Conservation (phyloP, 1,140 invertebrate species). For the Drosophila saltans region DNA sequence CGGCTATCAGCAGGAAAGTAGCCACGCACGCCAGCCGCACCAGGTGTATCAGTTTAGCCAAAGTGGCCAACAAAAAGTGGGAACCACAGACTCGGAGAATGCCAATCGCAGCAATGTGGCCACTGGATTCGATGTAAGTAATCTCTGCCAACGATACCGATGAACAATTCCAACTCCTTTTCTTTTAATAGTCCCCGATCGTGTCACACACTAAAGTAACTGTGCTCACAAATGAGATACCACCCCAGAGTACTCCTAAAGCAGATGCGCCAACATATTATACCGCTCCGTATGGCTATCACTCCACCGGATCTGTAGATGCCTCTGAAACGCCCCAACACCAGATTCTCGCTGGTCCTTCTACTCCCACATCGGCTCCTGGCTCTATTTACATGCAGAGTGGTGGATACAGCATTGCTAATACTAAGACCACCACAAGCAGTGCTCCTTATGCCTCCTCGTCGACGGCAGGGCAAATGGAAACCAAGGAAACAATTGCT, state of each 20-base stretch:
- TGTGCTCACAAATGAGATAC: not conserved
- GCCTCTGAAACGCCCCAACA: conserved; percentile 7
- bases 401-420: conserved; percentile 64
- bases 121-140: conserved; percentile 78
- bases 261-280: conserved; percentile 61
- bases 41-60: conserved; percentile 74
- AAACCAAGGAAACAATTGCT: conserved; percentile 2
- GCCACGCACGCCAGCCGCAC: conserved; percentile 21
- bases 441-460: conserved; percentile 68
- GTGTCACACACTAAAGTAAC: conserved; percentile 70
- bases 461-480: conserved; percentile 27
- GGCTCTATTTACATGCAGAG: conserved; percentile 76
- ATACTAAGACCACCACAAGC: conserved; percentile 73
- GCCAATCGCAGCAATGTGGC: conserved; percentile 68
- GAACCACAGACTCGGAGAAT: conserved; percentile 68
- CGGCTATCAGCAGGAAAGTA: conserved; percentile 72
- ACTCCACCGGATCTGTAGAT: conserved; percentile 34
- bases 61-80: conserved; percentile 54
- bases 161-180: not conserved
- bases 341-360: conserved; percentile 13
- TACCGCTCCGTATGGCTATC: conserved; percentile 74
- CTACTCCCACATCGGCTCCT: conserved; percentile 24
- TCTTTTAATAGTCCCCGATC: conserved; percentile 60
- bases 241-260: not conserved
- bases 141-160: too few species aligned